These are phyloP conservation scores for Acanthurus leucopareius DNA, from an alignment of 2,797 vertebrate species.

Conservation along the genomic window DNA sequence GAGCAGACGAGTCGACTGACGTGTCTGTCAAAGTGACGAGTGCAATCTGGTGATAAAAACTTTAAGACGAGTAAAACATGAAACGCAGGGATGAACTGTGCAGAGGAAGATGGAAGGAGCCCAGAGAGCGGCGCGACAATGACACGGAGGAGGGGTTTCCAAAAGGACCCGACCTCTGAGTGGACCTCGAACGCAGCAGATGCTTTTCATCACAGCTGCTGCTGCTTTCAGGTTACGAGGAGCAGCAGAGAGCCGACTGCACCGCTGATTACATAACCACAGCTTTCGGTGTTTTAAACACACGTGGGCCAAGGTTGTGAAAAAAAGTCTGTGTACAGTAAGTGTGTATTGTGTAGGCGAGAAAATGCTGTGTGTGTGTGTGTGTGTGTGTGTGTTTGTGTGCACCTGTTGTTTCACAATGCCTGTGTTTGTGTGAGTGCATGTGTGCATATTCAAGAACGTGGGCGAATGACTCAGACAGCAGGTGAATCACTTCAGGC, in stretches of 20 bases:
- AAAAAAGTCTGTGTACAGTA: not conserved
- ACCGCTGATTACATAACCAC: slow-evolving; percentile 40
- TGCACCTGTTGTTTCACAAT: too few species aligned
- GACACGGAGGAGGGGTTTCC: not conserved
- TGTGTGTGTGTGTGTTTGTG: not conserved
- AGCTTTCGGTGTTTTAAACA: not conserved
- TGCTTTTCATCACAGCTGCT: slow-evolving; percentile 42
- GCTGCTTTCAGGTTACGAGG: slow-evolving; percentile 23
- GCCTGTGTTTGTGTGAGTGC: slow-evolving; percentile 1
- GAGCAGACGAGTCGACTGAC: not conserved
- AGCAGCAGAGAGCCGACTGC: not conserved
- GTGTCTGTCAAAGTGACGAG: not conserved
- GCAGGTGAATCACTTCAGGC: slow-evolving; percentile 74
- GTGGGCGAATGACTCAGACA: slow-evolving; percentile 68
- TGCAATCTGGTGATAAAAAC: not conserved
- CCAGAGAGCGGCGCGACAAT: not conserved
- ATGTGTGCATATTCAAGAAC: not conserved
- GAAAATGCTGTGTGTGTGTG: slow-evolving; percentile 24
- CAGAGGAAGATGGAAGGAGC: not conserved
- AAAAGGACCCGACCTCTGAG: slow-evolving; percentile 16
- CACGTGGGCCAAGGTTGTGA: not conserved
- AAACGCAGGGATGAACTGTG: not conserved
- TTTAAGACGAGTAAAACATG: not conserved
- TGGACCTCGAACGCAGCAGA: slow-evolving; percentile 33
- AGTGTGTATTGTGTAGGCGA: slow-evolving; percentile 24